These are phyloP conservation scores for Drosophila serrata DNA, from an alignment of 1,140 invertebrate genomes.

Conservation along the genomic window DNA sequence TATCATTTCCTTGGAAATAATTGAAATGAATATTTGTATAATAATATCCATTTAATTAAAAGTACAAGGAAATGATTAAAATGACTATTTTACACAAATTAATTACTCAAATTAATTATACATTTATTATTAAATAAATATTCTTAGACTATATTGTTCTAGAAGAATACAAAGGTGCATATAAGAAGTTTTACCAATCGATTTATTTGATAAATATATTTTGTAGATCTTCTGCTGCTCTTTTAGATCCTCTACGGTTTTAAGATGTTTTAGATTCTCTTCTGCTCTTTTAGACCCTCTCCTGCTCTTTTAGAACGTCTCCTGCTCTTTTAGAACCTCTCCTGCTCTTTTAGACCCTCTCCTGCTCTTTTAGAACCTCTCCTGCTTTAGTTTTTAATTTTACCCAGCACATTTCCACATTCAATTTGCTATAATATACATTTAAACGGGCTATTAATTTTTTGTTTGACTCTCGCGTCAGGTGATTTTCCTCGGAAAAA, in stretches of 20 bases:
- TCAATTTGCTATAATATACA: constrained; percentile 3
- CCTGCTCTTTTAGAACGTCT: background rate
- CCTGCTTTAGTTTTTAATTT: background rate
- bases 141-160: too few relatives aligned
- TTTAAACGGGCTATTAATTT: background rate
- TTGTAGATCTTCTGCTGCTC: background rate
- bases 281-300: background rate
- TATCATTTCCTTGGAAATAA: background rate
- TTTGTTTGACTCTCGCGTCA: background rate
- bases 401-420: background rate
- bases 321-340: too few relatives aligned
- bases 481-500: constrained; percentile 5
- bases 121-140: too few relatives aligned
- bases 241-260: background rate
- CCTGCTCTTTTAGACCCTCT: background rate
- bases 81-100: too few relatives aligned
- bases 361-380: background rate
- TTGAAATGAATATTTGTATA: too few relatives aligned
- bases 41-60: too few relatives aligned
- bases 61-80: too few relatives aligned
- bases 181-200: background rate
- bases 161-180: too few relatives aligned
- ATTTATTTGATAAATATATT: background rate
- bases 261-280: background rate
- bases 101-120: too few relatives aligned